Percentiles rank a stretch among this genome's conserved stretches.
Conservation (phyloP, 2,113 vertebrate species). For the Lagopus leucura region DNA sequence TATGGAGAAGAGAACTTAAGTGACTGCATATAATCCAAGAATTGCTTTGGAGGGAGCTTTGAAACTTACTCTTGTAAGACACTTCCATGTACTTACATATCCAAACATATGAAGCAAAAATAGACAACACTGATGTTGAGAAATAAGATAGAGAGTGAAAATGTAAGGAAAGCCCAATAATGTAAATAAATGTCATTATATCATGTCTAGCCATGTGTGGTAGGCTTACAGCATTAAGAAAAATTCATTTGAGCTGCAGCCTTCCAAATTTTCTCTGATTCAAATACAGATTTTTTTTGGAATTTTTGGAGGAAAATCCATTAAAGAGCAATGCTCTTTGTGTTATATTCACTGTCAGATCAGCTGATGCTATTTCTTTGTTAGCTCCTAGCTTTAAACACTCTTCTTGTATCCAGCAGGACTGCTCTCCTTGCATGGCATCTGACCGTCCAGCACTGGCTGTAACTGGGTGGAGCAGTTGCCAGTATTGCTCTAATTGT, state of each 20-base stretch:
- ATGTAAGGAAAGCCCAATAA: neutral
- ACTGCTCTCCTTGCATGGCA: neutral
- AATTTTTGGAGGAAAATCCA: neutral
- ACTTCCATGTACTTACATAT: neutral
- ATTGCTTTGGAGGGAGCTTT: slow-evolving; percentile 4
- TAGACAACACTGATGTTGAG: neutral
- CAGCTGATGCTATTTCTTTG: neutral
- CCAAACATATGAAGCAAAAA: neutral
- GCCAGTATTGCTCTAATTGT: neutral
- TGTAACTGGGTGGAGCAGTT: neutral
- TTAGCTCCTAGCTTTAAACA: neutral
- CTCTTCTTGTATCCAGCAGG: neutral
- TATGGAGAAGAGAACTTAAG: neutral
- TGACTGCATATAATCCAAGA: neutral
- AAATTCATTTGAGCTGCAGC: neutral
- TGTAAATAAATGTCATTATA: neutral
- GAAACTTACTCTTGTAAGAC: neutral
- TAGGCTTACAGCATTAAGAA: neutral
- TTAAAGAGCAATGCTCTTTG: neutral
- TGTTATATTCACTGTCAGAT: neutral
- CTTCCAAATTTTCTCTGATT: neutral
- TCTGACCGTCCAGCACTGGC: neutral
- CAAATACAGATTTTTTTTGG: neutral
- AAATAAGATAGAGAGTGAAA: neutral
- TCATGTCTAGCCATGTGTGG: neutral